These are phyloP conservation scores for Periphyllus acericola DNA, from an alignment of 2,888 invertebrate genomes.

Conservation along the genomic window DNA sequence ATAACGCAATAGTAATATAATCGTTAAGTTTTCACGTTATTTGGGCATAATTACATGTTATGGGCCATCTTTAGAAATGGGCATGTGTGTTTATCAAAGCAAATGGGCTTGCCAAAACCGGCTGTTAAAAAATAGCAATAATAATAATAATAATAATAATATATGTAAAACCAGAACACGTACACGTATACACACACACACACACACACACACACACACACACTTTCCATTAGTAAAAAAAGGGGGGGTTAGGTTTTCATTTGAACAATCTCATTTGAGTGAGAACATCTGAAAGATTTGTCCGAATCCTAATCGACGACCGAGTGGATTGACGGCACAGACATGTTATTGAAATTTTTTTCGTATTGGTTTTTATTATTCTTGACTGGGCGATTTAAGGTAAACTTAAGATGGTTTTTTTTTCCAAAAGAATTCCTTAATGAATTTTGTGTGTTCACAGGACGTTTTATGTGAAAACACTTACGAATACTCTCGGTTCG, in stretches of 20 bases:
- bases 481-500: not conserved
- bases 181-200: not conserved
- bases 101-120: slow-evolving; percentile 11
- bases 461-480: not conserved
- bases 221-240: not conserved
- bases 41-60: slow-evolving; percentile 20
- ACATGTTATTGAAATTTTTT: not conserved
- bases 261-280: not conserved
- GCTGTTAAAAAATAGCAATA: not conserved
- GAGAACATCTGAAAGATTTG: not conserved
- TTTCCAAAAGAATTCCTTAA: not conserved
- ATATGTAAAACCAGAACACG: slow-evolving; percentile 31
- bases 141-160: slow-evolving; percentile 4
- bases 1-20: not conserved
- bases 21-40: slow-evolving; percentile 8
- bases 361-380: not conserved
- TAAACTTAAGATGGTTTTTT: not conserved
- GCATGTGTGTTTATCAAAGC: slow-evolving; percentile 14
- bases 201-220: not conserved
- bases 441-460: not conserved
- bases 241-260: slow-evolving; percentile 9
- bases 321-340: not conserved
- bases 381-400: not conserved
- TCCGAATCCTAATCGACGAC: not conserved
- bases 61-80: not conserved